A percentile compares a stretch with the other conserved stretches of the same genome.
Conservation (phyloP, 1,140 invertebrate species). For the Meloidogyne floridensis region DNA sequence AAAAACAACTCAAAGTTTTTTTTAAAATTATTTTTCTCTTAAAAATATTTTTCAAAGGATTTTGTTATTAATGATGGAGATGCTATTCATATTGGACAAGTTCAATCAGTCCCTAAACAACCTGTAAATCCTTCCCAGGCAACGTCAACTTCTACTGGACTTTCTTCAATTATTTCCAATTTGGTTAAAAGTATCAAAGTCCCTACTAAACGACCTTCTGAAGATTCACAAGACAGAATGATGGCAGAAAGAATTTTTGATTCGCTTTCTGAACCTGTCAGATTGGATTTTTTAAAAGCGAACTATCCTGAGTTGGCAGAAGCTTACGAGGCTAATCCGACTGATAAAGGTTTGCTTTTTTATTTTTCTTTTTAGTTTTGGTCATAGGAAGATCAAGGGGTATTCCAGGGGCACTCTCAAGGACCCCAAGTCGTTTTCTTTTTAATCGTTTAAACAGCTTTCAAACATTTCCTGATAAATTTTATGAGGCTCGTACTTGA, state of each 20-base stretch:
- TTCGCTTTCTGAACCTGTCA: not conserved
- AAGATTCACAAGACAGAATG: not conserved
- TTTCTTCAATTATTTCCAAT: slow-evolving; percentile 21
- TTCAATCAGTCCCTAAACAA: too few species aligned
- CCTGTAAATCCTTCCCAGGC: not conserved
- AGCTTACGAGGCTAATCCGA: slow-evolving; percentile 39
- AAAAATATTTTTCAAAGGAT: slow-evolving; percentile 14
- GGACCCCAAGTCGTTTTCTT: not conserved
- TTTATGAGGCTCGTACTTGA: not conserved
- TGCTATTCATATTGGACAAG: slow-evolving; percentile 24
- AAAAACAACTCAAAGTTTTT: slow-evolving; percentile 17
- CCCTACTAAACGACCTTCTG: slow-evolving; percentile 14
- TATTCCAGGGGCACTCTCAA: not conserved
- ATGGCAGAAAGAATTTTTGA: slow-evolving; percentile 31
- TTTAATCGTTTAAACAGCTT: not conserved
- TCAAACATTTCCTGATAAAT: too few species aligned
- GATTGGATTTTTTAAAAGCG: slow-evolving; percentile 30
- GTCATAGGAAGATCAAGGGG: too few species aligned
- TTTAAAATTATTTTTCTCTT: not conserved
- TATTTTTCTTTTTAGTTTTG: not conserved
- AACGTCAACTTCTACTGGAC: not conserved
- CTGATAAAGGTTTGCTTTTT: slow-evolving; percentile 29
- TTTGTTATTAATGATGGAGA: slow-evolving; percentile 22
- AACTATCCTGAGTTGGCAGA: slow-evolving; percentile 27
- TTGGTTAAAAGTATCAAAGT: slow-evolving; percentile 41